phyloP scores from a whole-genome alignment of 2,888 invertebrate genomes.

The Tetragnatha montana region DNA sequence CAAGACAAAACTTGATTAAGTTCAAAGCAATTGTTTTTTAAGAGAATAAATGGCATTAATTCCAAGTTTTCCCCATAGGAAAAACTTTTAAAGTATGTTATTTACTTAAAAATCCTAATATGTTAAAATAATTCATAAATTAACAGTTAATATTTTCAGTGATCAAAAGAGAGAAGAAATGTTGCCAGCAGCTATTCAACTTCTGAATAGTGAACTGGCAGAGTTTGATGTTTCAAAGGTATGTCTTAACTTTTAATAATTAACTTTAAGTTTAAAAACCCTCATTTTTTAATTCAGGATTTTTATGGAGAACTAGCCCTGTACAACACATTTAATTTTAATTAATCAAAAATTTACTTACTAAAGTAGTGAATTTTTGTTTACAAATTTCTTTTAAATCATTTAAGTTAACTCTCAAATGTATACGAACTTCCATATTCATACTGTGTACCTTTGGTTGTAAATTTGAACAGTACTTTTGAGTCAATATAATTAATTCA shows the following conservation, averaged over 20 bases:
- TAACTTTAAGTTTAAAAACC: background rate
- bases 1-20: too few species aligned
- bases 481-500: background rate
- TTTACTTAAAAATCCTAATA: background rate
- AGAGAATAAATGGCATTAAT: too few species aligned
- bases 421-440: background rate
- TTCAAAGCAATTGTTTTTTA: too few species aligned
- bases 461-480: background rate
- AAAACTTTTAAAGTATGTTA: too few species aligned
- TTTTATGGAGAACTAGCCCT: background rate
- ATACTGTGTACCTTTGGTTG: background rate
- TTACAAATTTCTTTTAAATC: background rate
- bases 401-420: background rate
- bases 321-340: background rate
- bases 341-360: background rate
- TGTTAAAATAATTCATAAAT: background rate
- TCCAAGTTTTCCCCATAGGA: too few species aligned
- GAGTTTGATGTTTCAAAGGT: constrained; percentile 78
- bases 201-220: constrained; percentile 77
- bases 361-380: background rate
- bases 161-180: constrained; percentile 74
- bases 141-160: constrained; percentile 13
- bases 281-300: background rate
- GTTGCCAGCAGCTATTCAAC: constrained; percentile 76
- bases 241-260: constrained; percentile 16